These are phyloP conservation scores for Eristalis tenax DNA, from an alignment of 2,888 invertebrate genomes.

Conservation along the genomic window DNA sequence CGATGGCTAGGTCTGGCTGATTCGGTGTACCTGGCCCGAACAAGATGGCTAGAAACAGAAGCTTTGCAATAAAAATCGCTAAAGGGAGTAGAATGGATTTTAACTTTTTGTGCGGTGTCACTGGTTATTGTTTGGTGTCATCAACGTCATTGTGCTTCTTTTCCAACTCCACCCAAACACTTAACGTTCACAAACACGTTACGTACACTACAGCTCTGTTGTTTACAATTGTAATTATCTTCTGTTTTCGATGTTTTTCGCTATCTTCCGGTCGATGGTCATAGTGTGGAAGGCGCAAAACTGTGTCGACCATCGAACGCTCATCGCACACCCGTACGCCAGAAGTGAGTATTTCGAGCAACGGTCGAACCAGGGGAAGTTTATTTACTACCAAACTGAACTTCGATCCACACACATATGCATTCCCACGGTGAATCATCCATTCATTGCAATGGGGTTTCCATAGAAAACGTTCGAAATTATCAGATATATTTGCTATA, in stretches of 20 bases:
- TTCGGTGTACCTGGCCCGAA: slow-evolving; percentile 3
- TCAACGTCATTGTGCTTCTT: slow-evolving; percentile 21
- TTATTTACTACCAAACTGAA: slow-evolving; percentile 30
- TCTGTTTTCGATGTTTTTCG: slow-evolving; percentile 56
- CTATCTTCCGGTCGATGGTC: slow-evolving; percentile 41
- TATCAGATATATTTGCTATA: slow-evolving; percentile 18
- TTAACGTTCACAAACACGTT: neutral
- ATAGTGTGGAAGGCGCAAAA: slow-evolving; percentile 17
- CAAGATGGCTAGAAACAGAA: slow-evolving; percentile 20
- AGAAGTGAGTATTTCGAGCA: neutral
- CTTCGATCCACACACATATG: slow-evolving; percentile 39
- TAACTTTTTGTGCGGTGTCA: slow-evolving; percentile 36
- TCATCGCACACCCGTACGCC: slow-evolving; percentile 1
- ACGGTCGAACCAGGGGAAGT: neutral
- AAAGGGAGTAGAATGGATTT: neutral
- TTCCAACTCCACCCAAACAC: neutral
- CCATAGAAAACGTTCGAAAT: slow-evolving; percentile 18
- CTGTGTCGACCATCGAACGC: slow-evolving; percentile 21
- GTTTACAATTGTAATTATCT: slow-evolving; percentile 62
- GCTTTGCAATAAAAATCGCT: slow-evolving; percentile 1
- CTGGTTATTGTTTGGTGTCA: slow-evolving; percentile 46
- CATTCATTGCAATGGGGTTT: neutral
- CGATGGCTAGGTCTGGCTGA: neutral
- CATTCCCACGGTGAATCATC: slow-evolving; percentile 23
- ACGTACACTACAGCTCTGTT: slow-evolving; percentile 16